phyloP scores from a whole-genome alignment of 2,113 vertebrate species.

The Apodemus sylvaticus region DNA sequence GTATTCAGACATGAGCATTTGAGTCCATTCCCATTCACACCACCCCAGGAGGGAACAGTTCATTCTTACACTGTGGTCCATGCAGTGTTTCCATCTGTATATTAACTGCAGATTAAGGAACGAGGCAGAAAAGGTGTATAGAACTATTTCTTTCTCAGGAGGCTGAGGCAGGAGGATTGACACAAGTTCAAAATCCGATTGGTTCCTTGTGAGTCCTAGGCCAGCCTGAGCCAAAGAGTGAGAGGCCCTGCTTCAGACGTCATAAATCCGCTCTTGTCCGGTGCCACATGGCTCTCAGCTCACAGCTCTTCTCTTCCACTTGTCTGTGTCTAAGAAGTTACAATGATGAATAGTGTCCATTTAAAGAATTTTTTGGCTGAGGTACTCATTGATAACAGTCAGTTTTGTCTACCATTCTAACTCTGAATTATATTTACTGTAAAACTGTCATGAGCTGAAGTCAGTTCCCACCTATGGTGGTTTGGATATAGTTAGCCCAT shows the following conservation, averaged over 20 bases:
- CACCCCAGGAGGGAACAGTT: not conserved
- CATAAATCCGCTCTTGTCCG: not conserved
- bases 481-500: no score
- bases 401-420: constrained; percentile 27
- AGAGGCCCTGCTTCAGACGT: not conserved
- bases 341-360: not conserved
- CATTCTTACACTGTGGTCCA: not conserved
- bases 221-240: not conserved
- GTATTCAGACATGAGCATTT: not conserved
- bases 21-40: not conserved
- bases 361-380: not conserved
- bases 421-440: not conserved
- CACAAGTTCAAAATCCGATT: not conserved
- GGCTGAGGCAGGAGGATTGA: not conserved
- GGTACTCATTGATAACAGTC: not conserved
- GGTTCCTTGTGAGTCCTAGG: not conserved
- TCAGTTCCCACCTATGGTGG: not conserved
- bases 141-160: not conserved
- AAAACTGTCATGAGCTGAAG: not conserved
- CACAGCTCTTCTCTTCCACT: not conserved
- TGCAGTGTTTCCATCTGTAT: not conserved
- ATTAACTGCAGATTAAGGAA: constrained; percentile 25
- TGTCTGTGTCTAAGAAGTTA: not conserved
- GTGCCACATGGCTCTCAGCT: fast-evolving
- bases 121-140: not conserved